These are phyloP conservation scores for Nasonia oneida DNA, from an alignment of 2,888 invertebrate species.

Conservation along the genomic window DNA sequence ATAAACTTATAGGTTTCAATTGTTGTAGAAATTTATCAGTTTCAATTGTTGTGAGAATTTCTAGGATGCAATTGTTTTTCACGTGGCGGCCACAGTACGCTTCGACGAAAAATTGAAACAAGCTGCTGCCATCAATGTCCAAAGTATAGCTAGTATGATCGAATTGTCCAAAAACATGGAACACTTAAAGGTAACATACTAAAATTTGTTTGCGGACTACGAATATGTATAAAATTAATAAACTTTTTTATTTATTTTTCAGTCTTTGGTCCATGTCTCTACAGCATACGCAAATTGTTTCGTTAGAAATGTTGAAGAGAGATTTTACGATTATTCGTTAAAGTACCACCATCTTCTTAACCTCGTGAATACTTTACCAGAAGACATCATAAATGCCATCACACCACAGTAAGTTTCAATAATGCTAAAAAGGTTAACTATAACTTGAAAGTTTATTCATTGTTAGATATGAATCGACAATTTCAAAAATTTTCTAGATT, in stretches of 20 bases:
- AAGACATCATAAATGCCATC: too few species aligned
- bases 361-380: not conserved
- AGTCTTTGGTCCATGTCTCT: conserved; percentile 77
- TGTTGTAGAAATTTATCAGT: conserved; percentile 77
- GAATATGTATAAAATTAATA: not conserved
- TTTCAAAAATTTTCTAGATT: not conserved
- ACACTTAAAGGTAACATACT: conserved; percentile 81
- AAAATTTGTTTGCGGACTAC: conserved; percentile 54
- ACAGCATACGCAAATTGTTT: conserved; percentile 79
- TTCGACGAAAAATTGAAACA: conserved; percentile 86
- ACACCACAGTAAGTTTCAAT: not conserved
- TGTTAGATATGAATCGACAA: too few species aligned
- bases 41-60: too few species aligned
- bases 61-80: conserved; percentile 82
- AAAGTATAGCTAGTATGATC: conserved; percentile 84
- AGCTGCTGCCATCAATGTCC: conserved; percentile 85
- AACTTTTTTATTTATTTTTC: not conserved
- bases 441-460: too few species aligned
- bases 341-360: conserved; percentile 80
- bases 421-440: not conserved
- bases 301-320: conserved; percentile 83
- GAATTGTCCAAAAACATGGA: conserved; percentile 84
- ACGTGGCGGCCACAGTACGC: conserved; percentile 88
- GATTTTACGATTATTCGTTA: conserved; percentile 83
- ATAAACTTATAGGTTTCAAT: conserved; percentile 74